phyloP scores from a whole-genome alignment of 2,113 vertebrate species.

The Corythaixoides concolor region DNA sequence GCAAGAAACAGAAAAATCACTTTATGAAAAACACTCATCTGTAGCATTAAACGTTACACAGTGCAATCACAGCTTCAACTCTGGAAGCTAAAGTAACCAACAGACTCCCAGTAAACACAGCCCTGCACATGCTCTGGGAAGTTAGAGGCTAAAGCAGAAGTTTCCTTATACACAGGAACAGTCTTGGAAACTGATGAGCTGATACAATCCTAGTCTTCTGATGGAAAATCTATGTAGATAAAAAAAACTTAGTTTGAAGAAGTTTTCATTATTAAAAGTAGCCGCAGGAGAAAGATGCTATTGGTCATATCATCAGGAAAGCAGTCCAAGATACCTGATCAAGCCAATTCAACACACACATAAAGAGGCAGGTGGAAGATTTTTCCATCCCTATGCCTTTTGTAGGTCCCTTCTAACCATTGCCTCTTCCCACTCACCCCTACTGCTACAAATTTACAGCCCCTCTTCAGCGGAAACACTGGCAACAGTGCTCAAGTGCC shows the following conservation, averaged over 20 bases:
- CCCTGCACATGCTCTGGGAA: not conserved
- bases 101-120: not conserved
- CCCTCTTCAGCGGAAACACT: not conserved
- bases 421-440: not conserved
- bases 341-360: not conserved
- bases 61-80: not conserved
- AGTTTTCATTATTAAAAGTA: too few species aligned
- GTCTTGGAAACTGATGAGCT: not conserved
- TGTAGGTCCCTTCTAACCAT: not conserved
- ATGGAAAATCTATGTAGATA: too few species aligned
- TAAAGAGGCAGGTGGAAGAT: not conserved
- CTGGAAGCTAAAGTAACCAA: not conserved
- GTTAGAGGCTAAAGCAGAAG: not conserved
- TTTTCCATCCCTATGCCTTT: not conserved
- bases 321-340: not conserved
- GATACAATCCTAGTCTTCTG: too few species aligned
- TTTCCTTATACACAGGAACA: not conserved
- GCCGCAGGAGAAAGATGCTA: not conserved
- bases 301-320: not conserved
- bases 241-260: too few species aligned
- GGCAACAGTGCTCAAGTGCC: not conserved
- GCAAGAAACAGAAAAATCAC: slow-evolving; percentile 25
- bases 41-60: not conserved
- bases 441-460: not conserved
- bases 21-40: not conserved